phyloP scores from a whole-genome alignment of 2,888 invertebrate genomes.

The Dasypogon diadema region DNA sequence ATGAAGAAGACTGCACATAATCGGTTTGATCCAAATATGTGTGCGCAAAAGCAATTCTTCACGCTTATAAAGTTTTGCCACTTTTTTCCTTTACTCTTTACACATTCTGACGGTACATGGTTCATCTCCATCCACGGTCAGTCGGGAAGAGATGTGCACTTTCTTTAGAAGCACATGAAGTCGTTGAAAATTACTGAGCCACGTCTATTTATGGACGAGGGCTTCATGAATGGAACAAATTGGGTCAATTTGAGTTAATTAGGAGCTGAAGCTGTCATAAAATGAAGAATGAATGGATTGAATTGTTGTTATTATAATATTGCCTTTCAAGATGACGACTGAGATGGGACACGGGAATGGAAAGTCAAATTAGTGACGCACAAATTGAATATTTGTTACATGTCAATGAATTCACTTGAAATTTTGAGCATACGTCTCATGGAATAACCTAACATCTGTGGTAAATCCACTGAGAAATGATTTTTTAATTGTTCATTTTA shows the following conservation, averaged over 20 bases:
- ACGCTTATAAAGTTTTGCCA: not conserved
- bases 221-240: constrained; percentile 53
- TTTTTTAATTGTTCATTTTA: too few species aligned
- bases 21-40: constrained; percentile 16
- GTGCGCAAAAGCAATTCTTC: not conserved
- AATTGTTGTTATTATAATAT: constrained; percentile 39
- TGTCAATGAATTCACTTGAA: constrained; percentile 5
- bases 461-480: too few species aligned
- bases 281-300: constrained; percentile 52
- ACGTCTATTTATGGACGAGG: constrained; percentile 42
- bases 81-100: constrained; percentile 5
- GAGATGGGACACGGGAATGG: not conserved
- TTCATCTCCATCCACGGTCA: not conserved
- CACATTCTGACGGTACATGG: not conserved
- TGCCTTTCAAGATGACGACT: not conserved
- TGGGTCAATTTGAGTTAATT: constrained; percentile 55
- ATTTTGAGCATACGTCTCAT: too few species aligned
- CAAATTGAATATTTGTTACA: not conserved
- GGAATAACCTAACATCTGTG: too few species aligned
- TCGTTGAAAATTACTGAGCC: constrained; percentile 6
- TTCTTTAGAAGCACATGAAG: not conserved
- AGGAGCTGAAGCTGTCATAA: constrained; percentile 46
- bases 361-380: constrained; percentile 1
- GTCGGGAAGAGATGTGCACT: constrained; percentile 18
- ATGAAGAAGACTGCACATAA: not conserved